Percentiles rank a stretch among this genome's conserved stretches.
Conservation (phyloP, 2,113 vertebrate species). For the Dolichallabes microphthalmus region DNA sequence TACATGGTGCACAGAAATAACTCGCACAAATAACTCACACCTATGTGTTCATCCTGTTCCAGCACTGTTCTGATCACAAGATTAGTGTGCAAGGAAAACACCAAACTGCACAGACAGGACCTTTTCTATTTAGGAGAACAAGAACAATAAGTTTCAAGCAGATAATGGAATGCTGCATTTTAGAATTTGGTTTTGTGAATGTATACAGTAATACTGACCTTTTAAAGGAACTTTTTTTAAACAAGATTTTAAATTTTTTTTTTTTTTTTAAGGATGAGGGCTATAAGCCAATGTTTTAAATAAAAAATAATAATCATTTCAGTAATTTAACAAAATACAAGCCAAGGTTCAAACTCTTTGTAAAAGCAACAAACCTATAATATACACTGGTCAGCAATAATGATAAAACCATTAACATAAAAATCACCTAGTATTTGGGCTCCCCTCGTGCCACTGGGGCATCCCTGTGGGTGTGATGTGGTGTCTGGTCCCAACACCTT, state of each 20-base stretch:
- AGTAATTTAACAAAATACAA: not conserved
- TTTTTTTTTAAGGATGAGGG: too few relatives aligned
- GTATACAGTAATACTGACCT: not conserved
- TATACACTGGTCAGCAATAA: not conserved
- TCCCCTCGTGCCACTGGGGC: too few relatives aligned
- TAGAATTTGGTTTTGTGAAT: not conserved
- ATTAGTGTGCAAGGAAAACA: not conserved
- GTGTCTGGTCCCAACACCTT: too few relatives aligned
- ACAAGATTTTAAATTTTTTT: too few relatives aligned
- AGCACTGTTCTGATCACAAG: not conserved
- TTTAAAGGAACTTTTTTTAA: conserved; percentile 14
- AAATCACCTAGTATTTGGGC: too few relatives aligned
- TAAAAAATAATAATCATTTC: not conserved
- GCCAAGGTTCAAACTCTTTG: not conserved
- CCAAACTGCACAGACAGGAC: not conserved
- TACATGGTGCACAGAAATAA: not conserved
- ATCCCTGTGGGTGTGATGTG: too few relatives aligned
- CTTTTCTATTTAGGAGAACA: not conserved
- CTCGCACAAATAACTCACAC: not conserved
- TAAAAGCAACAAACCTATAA: not conserved
- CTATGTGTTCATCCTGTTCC: not conserved
- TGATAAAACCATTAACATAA: too few relatives aligned
- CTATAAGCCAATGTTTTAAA: not conserved
- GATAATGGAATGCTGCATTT: conserved; percentile 19
- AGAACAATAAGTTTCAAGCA: not conserved